Evolutionary conservation across 2,113 vertebrate genomes (phyloP).

Genomic region (Salminus brasiliensis): DNA sequence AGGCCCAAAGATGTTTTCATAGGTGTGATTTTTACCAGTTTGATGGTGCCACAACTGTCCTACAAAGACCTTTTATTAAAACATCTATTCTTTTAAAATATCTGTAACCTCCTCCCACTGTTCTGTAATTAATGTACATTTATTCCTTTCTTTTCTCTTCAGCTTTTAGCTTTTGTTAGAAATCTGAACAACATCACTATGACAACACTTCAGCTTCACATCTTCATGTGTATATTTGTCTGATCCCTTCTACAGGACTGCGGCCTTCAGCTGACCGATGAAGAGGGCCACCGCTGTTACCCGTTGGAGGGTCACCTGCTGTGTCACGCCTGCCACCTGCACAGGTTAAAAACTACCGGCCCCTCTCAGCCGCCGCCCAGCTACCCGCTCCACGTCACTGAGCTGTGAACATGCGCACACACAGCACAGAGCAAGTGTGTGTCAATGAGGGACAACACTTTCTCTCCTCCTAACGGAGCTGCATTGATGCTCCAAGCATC

Average conservation of each 20-base stretch:
- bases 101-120: neutral
- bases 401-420: slow-evolving; percentile 81
- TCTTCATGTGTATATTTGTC: neutral
- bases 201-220: neutral
- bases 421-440: slow-evolving; percentile 47
- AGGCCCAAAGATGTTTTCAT: neutral
- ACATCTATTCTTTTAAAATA: neutral
- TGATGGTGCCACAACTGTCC: neutral
- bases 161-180: neutral
- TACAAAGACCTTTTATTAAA: neutral
- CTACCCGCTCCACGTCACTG: slow-evolving; percentile 90
- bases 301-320: slow-evolving; percentile 92
- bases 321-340: slow-evolving; percentile 93
- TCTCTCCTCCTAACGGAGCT: neutral
- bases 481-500: neutral
- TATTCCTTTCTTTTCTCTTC: neutral
- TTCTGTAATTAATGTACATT: no score
- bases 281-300: slow-evolving; percentile 95
- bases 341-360: slow-evolving; percentile 81
- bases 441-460: neutral
- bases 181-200: neutral
- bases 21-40: neutral
- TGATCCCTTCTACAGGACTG: slow-evolving; percentile 82
- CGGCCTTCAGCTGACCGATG: slow-evolving; percentile 92
- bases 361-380: slow-evolving; percentile 77